Base-by-base conservation (phyloP, 2,113 vertebrate species). In the Labrus mixtus region DNA sequence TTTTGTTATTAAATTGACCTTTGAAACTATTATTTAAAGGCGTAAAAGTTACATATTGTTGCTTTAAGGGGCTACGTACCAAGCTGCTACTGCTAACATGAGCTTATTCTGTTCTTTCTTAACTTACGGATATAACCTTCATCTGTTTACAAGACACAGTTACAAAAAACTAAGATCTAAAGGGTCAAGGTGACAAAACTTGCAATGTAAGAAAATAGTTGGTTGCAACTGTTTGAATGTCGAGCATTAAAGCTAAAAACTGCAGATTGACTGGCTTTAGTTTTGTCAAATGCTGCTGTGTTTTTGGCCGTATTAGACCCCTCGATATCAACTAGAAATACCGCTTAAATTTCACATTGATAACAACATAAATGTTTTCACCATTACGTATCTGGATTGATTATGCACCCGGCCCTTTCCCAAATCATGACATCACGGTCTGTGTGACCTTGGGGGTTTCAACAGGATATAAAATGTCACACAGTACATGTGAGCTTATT, bases 381-480 rank as follows among this genome's bases (percentile, higher is more conserved):
- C 29, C 29, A 6, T 6, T 6, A 33, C 29, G 1, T 33, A 33
- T 33, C 29, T 6, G 29, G 6, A 6, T 33, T 33, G 29, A 6
- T 33, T 3, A 6, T 3, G 29, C 29, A 33, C 29, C 29, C 29
- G 6, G 29, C 29, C 6, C 29, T 33, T 33, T 33, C 29, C 8
- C 11, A 20, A 46, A 23, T 16, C 15, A 51, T 46, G 23, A n/a
- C 16, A 59, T 6, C 8, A n/a, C 4, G 15, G 8, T 1, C 17
- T 48, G 46, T 4, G 0, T 55, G 65, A 80, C 69, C 71, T 73
- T 79, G 69, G 9, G 9, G 17, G 8, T 55, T 39, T 63, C 6
- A 33, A 58, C 19, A 20, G 45, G 25, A 37, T 51, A 15, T 22
- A 58, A 41, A 59, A 68, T 41, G n/a, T 19, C 39, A 60, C 33